These are phyloP conservation scores for Gastrophysa polygoni DNA, from an alignment of 2,888 invertebrate species.

Conservation along the genomic window DNA sequence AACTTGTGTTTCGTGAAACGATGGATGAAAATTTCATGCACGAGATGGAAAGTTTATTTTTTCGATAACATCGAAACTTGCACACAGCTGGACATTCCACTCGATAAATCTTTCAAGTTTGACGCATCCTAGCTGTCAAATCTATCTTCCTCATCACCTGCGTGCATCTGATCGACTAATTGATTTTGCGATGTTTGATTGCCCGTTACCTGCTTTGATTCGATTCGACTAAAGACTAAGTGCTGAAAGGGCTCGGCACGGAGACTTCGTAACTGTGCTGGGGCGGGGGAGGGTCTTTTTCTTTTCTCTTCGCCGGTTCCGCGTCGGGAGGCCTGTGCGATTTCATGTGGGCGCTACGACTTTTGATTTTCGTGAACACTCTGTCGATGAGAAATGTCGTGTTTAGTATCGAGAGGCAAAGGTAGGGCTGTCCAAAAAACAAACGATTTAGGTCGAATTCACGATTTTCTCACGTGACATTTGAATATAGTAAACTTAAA, in stretches of 20 bases:
- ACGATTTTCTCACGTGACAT: too few relatives aligned
- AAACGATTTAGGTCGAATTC: too few relatives aligned
- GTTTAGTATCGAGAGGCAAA: slow-evolving; percentile 18
- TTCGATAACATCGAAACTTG: too few relatives aligned
- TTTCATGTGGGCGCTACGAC: slow-evolving; percentile 99
- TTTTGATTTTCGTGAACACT: slow-evolving; percentile 97
- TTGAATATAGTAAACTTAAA: too few relatives aligned
- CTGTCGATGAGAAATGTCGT: slow-evolving; percentile 63
- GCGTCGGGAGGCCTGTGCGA: slow-evolving; percentile 92
- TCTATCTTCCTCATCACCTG: neutral
- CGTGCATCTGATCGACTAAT: neutral
- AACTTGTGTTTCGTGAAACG: too few relatives aligned
- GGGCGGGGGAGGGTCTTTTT: slow-evolving; percentile 38
- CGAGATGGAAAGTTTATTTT: too few relatives aligned
- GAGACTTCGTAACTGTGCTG: slow-evolving; percentile 48
- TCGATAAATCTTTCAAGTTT: too few relatives aligned
- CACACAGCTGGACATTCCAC: too few relatives aligned
- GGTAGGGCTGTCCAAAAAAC: slow-evolving; percentile 30
- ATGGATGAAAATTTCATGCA: too few relatives aligned
- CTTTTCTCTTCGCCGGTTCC: slow-evolving; percentile 61
- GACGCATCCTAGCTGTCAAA: too few relatives aligned
- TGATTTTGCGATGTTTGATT: slow-evolving; percentile 50
- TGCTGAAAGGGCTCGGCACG: slow-evolving; percentile 57
- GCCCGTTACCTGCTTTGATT: slow-evolving; percentile 52
- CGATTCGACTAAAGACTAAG: slow-evolving; percentile 51